These are phyloP conservation scores for Pteria penguin DNA, from an alignment of 2,888 invertebrate species.

Conservation along the genomic window DNA sequence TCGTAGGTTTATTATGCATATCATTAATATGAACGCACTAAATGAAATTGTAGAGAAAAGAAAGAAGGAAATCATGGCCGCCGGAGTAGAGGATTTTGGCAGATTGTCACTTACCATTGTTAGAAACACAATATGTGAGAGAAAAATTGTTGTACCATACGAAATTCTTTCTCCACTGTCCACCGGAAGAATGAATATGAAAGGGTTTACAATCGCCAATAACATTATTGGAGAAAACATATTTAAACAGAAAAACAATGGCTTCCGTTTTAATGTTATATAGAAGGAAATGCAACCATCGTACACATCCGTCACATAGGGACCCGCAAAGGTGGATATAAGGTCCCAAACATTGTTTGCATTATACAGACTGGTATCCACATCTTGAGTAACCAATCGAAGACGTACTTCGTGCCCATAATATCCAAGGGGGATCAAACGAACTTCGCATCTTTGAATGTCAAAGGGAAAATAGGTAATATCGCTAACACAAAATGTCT, in stretches of 20 bases:
- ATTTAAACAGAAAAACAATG: not conserved
- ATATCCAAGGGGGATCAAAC: not conserved
- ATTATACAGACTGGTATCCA: not conserved
- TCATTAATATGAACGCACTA: not conserved
- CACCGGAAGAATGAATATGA: not conserved
- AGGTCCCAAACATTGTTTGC: constrained; percentile 8
- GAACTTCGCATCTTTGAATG: not conserved
- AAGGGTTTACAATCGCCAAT: not conserved
- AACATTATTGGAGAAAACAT: not conserved
- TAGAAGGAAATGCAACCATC: not conserved
- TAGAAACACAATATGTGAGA: not conserved
- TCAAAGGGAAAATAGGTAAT: constrained; percentile 6
- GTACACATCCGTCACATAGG: not conserved
- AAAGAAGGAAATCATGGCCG: not conserved
- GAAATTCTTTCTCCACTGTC: not conserved
- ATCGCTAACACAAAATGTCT: not conserved
- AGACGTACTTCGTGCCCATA: not conserved
- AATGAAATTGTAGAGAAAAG: not conserved
- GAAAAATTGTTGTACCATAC: not conserved
- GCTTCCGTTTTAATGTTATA: not conserved
- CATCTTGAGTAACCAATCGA: not conserved
- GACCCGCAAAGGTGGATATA: not conserved
- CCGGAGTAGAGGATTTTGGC: not conserved
- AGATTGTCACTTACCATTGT: not conserved
- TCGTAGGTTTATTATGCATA: not conserved